Evolutionary conservation across 2,797 vertebrate species (phyloP).

Genomic region (Mastacembelus armatus): DNA sequence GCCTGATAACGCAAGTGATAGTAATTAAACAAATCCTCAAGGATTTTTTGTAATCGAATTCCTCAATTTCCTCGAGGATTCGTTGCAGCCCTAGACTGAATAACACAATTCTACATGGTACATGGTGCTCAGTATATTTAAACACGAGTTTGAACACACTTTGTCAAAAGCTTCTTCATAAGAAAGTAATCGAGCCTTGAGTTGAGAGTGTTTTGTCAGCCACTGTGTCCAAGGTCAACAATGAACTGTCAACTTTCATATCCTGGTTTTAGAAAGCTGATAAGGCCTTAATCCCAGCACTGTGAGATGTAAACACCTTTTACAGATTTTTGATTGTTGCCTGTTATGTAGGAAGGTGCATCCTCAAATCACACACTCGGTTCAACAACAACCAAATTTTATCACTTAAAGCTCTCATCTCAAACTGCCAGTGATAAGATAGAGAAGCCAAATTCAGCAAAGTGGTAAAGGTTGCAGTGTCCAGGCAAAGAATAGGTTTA

Average conservation of each 20-base stretch:
- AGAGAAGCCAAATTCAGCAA: constrained; percentile 5
- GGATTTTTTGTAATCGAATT: no score
- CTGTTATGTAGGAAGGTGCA: neutral
- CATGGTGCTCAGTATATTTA: no score
- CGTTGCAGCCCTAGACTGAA: no score
- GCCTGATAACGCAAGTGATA: no score
- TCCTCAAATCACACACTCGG: neutral
- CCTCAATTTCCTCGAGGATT: no score
- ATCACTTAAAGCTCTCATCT: constrained; percentile 22
- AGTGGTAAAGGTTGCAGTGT: constrained; percentile 12
- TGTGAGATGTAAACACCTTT: neutral
- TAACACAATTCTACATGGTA: no score
- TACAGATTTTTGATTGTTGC: neutral
- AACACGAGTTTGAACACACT: no score
- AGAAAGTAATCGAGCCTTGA: neutral
- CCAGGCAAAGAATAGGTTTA: no score
- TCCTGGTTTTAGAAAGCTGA: neutral
- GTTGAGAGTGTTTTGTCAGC: neutral
- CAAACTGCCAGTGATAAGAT: constrained; percentile 24
- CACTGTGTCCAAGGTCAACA: neutral
- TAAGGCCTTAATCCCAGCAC: neutral
- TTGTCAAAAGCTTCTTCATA: neutral
- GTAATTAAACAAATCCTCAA: no score
- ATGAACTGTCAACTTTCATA: neutral
- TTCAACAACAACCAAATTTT: neutral